Evolutionary conservation across 1,140 invertebrate species (phyloP).

Genomic region (Cydia fagiglandana): DNA sequence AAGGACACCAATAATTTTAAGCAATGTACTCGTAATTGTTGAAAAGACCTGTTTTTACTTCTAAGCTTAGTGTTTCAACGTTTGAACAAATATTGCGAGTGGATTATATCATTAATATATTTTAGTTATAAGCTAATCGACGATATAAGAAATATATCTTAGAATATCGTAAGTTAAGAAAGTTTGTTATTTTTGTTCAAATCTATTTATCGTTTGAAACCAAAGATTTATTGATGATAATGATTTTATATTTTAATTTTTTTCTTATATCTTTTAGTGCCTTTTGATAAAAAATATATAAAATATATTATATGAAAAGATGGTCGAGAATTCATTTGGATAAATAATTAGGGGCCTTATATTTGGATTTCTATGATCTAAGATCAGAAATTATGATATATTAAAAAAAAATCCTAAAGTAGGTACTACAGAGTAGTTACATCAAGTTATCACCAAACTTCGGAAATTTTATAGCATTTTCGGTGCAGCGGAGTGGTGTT

Average conservation of each 20-base stretch:
- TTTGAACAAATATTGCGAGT: conserved; percentile 11
- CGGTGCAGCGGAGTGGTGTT: too few relatives aligned
- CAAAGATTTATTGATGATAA: conserved; percentile 19
- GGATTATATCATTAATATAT: conserved; percentile 12
- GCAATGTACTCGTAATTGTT: background rate
- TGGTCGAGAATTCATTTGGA: too few relatives aligned
- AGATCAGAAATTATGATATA: too few relatives aligned
- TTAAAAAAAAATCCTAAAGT: too few relatives aligned
- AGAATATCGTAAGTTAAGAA: conserved; percentile 11
- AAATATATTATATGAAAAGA: too few relatives aligned
- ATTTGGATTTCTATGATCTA: too few relatives aligned
- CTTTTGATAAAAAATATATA: background rate
- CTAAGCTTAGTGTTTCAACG: background rate
- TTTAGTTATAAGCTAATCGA: background rate
- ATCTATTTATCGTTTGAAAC: conserved; percentile 21
- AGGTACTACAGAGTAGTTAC: too few relatives aligned
- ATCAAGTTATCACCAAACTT: too few relatives aligned
- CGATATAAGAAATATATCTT: conserved; percentile 1
- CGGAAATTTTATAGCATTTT: too few relatives aligned
- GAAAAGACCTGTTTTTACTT: conserved; percentile 11
- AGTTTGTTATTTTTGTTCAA: conserved; percentile 30
- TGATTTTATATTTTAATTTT: conserved; percentile 5
- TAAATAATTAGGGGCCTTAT: too few relatives aligned
- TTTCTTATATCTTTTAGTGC: background rate
- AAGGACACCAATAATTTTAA: background rate